Percentiles rank a stretch among this genome's conserved stretches.
Conservation (phyloP, 2,797 vertebrate genomes). For the Peromyscus aztecus region DNA sequence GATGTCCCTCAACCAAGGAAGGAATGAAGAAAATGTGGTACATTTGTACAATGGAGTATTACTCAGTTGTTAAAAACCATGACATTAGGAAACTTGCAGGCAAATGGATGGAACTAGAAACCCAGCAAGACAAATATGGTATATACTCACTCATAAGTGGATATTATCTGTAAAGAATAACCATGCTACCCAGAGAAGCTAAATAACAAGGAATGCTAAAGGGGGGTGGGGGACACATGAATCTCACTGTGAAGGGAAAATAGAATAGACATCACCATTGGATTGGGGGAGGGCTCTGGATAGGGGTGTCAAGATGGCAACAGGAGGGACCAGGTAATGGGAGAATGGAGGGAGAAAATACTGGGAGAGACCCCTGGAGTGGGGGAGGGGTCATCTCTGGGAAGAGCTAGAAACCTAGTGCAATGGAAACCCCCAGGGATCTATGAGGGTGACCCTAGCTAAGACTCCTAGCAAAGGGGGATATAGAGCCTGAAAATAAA, state of each 20-base stretch:
- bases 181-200: background rate
- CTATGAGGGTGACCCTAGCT: background rate
- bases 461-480: background rate
- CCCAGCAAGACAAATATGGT: background rate
- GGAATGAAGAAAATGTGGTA: background rate
- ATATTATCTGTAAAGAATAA: background rate
- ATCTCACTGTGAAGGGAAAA: background rate
- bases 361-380: background rate
- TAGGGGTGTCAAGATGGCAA: background rate
- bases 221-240: background rate
- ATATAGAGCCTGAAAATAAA: background rate
- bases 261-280: background rate
- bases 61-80: background rate
- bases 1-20: background rate
- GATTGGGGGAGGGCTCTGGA: background rate
- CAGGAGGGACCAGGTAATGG: background rate
- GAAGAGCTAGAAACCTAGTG: background rate
- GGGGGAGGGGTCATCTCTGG: background rate
- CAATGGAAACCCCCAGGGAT: background rate
- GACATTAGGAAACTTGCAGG: background rate
- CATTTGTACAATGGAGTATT: background rate
- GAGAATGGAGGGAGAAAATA: background rate
- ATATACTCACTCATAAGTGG: background rate
- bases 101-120: background rate
- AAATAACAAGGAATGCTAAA: background rate